Evolutionary conservation across 2,888 invertebrate species (phyloP).

Genomic region (Cistogaster globosa): DNA sequence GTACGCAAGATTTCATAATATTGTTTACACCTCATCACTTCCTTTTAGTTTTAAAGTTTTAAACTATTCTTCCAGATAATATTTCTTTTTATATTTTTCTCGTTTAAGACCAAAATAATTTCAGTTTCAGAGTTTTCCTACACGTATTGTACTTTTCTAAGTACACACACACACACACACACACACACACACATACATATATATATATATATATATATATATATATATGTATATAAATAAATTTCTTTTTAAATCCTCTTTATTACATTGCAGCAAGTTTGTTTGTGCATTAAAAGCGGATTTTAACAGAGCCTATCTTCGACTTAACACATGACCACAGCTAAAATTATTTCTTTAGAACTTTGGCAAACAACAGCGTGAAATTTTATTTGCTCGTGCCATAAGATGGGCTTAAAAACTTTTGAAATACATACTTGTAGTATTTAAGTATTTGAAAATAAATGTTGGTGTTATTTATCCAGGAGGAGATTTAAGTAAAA

Average conservation of each 20-base stretch:
- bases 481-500: neutral
- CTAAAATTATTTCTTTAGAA: conserved; percentile 41
- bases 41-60: conserved; percentile 7
- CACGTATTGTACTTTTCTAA: neutral
- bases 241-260: conserved; percentile 53
- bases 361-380: conserved; percentile 47
- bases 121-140: neutral
- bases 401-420: conserved; percentile 46
- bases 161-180: neutral
- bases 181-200: no score
- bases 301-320: conserved; percentile 50
- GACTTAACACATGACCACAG: conserved; percentile 60
- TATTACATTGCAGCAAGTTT: conserved; percentile 59
- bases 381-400: conserved; percentile 28
- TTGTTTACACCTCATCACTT: neutral
- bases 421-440: conserved; percentile 3
- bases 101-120: neutral
- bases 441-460: conserved; percentile 14
- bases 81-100: neutral
- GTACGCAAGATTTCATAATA: neutral
- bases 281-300: conserved; percentile 46
- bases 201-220: no score
- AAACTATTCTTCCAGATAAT: neutral
- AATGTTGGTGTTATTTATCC: neutral
- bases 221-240: conserved; percentile 2